Evolutionary conservation across 1,140 invertebrate species (phyloP).

Genomic region (Saccostrea cuccullata): DNA sequence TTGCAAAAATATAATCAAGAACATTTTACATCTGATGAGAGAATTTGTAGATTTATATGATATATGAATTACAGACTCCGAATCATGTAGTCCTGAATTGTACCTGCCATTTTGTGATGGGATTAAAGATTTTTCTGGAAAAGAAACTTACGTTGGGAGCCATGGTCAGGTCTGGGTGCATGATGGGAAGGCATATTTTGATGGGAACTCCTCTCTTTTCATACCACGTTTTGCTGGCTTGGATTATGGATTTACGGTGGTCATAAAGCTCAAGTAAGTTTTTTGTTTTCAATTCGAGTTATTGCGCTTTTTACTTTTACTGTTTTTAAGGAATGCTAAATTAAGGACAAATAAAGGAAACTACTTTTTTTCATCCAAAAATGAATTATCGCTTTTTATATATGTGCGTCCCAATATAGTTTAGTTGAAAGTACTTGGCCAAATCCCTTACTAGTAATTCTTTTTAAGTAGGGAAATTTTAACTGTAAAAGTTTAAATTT

Average conservation of each 20-base stretch:
- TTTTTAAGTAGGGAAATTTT: no score
- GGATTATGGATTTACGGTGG: not conserved
- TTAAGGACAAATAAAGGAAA: not conserved
- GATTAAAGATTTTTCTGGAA: not conserved
- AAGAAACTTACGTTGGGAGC: not conserved
- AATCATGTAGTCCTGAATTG: not conserved
- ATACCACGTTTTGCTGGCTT: not conserved
- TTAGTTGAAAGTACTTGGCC: no score
- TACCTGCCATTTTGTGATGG: conserved; percentile 12
- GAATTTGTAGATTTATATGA: no score
- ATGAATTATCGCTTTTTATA: no score
- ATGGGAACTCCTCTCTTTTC: not conserved
- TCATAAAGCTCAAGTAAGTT: conserved; percentile 4
- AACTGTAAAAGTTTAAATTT: no score
- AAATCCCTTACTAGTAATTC: no score
- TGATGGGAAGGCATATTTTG: conserved; percentile 13
- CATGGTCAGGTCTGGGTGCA: not conserved
- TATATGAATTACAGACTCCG: not conserved
- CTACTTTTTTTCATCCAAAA: not conserved
- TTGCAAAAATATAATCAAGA: no score
- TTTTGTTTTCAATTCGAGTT: not conserved
- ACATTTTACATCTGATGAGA: no score
- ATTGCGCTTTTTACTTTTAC: no score
- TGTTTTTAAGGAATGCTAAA: not conserved
- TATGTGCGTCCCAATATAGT: no score